phyloP scores from a whole-genome alignment of 1,140 invertebrate genomes.

The Lordiphosa clarofinis region DNA sequence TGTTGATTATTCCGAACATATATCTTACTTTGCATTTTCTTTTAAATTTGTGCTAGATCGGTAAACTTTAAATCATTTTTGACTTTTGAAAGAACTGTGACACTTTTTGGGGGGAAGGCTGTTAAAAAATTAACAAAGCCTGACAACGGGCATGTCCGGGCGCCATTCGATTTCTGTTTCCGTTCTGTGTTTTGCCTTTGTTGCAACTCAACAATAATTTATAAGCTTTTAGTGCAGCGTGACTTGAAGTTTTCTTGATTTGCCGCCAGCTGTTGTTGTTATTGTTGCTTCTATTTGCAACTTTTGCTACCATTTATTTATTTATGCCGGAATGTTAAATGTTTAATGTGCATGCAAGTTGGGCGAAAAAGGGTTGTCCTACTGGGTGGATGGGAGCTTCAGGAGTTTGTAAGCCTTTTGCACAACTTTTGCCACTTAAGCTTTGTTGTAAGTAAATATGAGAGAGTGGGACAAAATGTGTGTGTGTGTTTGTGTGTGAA shows the following conservation, averaged over 20 bases:
- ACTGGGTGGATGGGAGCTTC: constrained; percentile 19
- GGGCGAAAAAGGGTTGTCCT: constrained; percentile 18
- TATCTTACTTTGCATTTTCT: not conserved
- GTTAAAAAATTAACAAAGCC: constrained; percentile 67
- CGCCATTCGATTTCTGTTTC: constrained; percentile 12
- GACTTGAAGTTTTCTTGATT: constrained; percentile 56
- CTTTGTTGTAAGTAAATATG: constrained; percentile 64
- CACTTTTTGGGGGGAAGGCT: constrained; percentile 24
- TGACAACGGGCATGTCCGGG: constrained; percentile 22
- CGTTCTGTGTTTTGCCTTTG: constrained; percentile 27
- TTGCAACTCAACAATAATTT: constrained; percentile 64
- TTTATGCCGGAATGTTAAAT: constrained; percentile 72
- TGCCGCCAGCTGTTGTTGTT: constrained; percentile 50
- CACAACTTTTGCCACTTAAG: constrained; percentile 76
- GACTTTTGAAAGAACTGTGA: constrained; percentile 14
- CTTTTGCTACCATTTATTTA: constrained; percentile 67
- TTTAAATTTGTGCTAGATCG: not conserved
- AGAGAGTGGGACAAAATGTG: constrained; percentile 3
- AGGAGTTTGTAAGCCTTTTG: constrained; percentile 69
- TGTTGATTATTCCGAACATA: no score
- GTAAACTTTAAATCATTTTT: not conserved
- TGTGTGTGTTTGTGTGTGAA: constrained; percentile 29
- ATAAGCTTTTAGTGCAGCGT: constrained; percentile 75
- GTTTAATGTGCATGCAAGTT: constrained; percentile 73
- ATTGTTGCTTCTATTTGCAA: constrained; percentile 39